phyloP scores from a whole-genome alignment of 2,113 vertebrate species.

The Panthera uncia region DNA sequence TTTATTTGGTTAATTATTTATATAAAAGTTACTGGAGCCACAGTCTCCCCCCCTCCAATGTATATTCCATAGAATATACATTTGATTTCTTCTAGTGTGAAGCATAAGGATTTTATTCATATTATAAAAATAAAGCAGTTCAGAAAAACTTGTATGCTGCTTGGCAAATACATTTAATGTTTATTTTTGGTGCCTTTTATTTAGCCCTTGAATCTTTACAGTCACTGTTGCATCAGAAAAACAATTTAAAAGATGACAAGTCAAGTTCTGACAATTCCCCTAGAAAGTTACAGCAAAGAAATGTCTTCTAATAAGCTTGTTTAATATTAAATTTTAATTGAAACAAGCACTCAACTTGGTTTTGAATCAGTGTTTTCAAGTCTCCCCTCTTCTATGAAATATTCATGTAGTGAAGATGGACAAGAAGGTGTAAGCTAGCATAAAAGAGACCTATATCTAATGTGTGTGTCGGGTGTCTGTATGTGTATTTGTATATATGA shows the following conservation, averaged over 20 bases:
- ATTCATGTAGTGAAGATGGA: conserved; percentile 26
- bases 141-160: not conserved
- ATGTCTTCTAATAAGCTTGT: conserved; percentile 50
- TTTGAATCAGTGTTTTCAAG: conserved; percentile 45
- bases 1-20: not conserved
- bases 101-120: not conserved
- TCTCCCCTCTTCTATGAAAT: conserved; percentile 40
- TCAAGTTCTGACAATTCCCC: conserved; percentile 40
- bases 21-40: not conserved
- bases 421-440: not conserved
- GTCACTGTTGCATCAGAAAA: conserved; percentile 29
- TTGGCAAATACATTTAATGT: not conserved
- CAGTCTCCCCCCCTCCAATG: not conserved
- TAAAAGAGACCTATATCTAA: not conserved
- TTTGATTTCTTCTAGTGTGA: conserved; percentile 9
- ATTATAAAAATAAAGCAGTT: conserved; percentile 3
- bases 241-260: not conserved
- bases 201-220: conserved; percentile 12
- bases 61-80: not conserved
- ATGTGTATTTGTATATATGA: not conserved
- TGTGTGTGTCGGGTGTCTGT: not conserved
- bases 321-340: conserved; percentile 62
- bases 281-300: conserved; percentile 43
- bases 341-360: conserved; percentile 2
- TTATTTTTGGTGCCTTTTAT: conserved; percentile 47